These are phyloP conservation scores for Passer domesticus DNA, from an alignment of 2,113 vertebrate genomes.

Conservation along the genomic window DNA sequence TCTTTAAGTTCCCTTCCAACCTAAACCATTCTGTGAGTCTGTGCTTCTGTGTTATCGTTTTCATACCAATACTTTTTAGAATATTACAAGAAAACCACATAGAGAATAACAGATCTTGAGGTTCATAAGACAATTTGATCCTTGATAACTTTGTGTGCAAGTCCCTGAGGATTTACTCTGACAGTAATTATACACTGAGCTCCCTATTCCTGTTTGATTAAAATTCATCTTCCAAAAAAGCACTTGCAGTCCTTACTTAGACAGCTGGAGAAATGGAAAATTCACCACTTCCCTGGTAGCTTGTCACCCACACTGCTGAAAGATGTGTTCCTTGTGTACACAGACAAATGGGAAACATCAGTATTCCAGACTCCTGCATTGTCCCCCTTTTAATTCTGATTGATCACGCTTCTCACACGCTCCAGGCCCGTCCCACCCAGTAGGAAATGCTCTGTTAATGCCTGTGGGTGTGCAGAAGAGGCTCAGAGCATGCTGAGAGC, in stretches of 20 bases:
- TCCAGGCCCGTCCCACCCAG: background rate
- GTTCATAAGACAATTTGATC: background rate
- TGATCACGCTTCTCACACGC: background rate
- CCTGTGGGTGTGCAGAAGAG: background rate
- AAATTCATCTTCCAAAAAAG: background rate
- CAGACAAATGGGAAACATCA: background rate
- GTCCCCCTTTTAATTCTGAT: background rate
- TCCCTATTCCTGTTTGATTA: background rate
- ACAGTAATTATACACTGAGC: background rate
- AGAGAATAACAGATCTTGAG: background rate
- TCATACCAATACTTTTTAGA: background rate
- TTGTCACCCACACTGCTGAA: background rate
- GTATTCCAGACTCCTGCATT: background rate
- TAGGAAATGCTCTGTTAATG: accelerated
- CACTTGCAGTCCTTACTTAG: background rate
- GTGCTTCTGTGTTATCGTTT: background rate
- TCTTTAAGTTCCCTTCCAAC: background rate
- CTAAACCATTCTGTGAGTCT: background rate
- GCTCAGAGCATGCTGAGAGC: background rate
- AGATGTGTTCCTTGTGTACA: background rate
- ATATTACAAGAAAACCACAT: background rate
- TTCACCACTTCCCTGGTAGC: background rate
- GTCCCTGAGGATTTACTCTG: background rate
- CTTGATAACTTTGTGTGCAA: background rate
- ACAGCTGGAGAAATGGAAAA: constrained; percentile 18